Evolutionary conservation across 2,888 invertebrate species (phyloP).

Genomic region (Hirtodrosophila confusa): DNA sequence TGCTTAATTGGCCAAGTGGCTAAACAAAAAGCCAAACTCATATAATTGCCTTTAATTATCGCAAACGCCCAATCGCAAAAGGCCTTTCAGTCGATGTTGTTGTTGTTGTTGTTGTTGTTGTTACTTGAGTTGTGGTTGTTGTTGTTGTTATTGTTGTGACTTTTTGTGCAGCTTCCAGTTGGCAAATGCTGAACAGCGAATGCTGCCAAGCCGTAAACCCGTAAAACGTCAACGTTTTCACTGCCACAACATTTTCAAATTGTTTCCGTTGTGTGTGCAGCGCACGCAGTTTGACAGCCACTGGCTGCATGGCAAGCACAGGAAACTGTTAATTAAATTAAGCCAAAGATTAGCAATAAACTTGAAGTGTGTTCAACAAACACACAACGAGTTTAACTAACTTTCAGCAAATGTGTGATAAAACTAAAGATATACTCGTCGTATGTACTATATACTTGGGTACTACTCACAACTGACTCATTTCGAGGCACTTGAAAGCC

Average conservation of each 20-base stretch:
- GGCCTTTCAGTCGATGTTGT: constrained; percentile 40
- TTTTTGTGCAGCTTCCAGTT: constrained; percentile 29
- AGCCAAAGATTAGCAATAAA: constrained; percentile 68
- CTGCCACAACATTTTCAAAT: constrained; percentile 58
- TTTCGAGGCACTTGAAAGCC: constrained; percentile 1
- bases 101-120: constrained; percentile 24
- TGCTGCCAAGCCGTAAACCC: constrained; percentile 14
- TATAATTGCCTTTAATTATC: constrained; percentile 81
- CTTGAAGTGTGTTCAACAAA: constrained; percentile 29
- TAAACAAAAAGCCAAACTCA: constrained; percentile 60
- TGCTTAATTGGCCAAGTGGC: constrained; percentile 71
- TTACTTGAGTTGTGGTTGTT: constrained; percentile 13
- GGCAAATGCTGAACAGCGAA: not conserved
- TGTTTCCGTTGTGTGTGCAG: constrained; percentile 65
- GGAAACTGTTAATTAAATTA: constrained; percentile 78
- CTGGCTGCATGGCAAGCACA: constrained; percentile 40
- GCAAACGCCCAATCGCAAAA: constrained; percentile 80
- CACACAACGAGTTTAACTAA: constrained; percentile 15
- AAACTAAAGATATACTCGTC: constrained; percentile 13
- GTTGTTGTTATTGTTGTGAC: constrained; percentile 5
- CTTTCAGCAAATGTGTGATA: constrained; percentile 27
- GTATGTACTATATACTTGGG: too few relatives aligned
- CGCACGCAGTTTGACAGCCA: constrained; percentile 34
- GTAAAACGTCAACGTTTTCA: constrained; percentile 56
- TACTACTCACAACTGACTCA: constrained; percentile 10